These are phyloP conservation scores for Chironomus riparius DNA, from an alignment of 2,888 invertebrate species.

Conservation along the genomic window DNA sequence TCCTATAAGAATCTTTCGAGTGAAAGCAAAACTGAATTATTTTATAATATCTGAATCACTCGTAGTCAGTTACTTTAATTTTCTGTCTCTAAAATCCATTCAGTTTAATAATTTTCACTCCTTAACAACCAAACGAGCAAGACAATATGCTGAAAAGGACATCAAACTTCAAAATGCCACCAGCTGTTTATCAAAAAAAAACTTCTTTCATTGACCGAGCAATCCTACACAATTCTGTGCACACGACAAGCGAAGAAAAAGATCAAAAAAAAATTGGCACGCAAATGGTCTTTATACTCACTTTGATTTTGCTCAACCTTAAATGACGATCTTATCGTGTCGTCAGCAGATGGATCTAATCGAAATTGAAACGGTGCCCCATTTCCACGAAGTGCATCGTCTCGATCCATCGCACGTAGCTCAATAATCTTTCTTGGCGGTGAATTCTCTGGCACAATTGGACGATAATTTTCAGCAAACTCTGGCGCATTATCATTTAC, in stretches of 20 bases:
- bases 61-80: no score
- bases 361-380: conserved; percentile 48
- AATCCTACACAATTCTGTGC: no score
- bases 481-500: conserved; percentile 46
- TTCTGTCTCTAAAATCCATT: no score
- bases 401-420: conserved; percentile 43
- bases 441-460: conserved; percentile 46
- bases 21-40: no score
- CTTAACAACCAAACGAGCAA: no score
- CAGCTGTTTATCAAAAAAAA: no score
- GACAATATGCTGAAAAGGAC: no score
- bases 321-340: conserved; percentile 53
- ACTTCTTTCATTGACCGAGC: no score
- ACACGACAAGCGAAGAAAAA: not conserved
- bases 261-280: conserved; percentile 34
- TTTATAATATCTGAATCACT: no score
- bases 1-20: no score
- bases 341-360: conserved; percentile 44
- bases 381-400: conserved; percentile 43
- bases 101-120: no score
- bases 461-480: conserved; percentile 42
- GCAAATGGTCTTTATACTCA: conserved; percentile 37
- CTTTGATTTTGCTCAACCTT: conserved; percentile 71
- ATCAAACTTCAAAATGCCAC: no score
- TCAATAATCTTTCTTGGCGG: conserved; percentile 44